A percentile compares a stretch with the other conserved stretches of the same genome.
phyloP scores from a whole-genome alignment of 2,113 vertebrate species.

The Mellivora capensis region DNA sequence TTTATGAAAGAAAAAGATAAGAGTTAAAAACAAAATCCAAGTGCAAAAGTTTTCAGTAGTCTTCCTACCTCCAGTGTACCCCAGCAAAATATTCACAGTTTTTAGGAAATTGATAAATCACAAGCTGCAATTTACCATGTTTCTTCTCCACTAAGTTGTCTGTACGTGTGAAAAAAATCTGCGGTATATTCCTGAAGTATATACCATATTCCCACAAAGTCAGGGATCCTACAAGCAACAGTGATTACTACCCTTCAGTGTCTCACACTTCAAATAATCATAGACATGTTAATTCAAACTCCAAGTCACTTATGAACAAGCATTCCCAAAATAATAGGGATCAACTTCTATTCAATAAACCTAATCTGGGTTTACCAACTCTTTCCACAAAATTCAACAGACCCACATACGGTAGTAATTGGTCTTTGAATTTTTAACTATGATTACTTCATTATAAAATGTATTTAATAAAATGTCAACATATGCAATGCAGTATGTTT shows the following conservation, averaged over 20 bases:
- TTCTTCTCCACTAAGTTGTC: not conserved
- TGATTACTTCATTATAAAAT: conserved; percentile 59
- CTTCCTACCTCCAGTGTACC: conserved; percentile 57
- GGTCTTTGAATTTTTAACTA: conserved; percentile 56
- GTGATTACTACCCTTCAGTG: not conserved
- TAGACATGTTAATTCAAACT: not conserved
- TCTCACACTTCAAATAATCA: not conserved
- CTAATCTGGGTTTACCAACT: not conserved
- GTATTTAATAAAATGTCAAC: conserved; percentile 50
- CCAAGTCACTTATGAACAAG: not conserved
- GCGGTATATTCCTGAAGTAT: not conserved
- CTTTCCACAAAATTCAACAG: conserved; percentile 33
- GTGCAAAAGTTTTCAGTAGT: conserved; percentile 66
- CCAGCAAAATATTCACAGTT: conserved; percentile 39
- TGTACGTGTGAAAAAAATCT: not conserved
- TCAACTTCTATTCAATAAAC: not conserved
- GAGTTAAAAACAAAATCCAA: conserved; percentile 60
- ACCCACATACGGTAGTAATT: conserved; percentile 28
- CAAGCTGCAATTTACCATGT: conserved; percentile 2
- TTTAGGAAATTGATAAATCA: not conserved
- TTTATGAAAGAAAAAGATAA: conserved; percentile 38
- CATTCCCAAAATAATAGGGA: conserved; percentile 1
- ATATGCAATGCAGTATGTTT: conserved; percentile 23
- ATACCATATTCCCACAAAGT: not conserved
- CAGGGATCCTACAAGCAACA: not conserved